phyloP scores from a whole-genome alignment of 2,113 vertebrate genomes.

The Chloropsis cyanopogon region DNA sequence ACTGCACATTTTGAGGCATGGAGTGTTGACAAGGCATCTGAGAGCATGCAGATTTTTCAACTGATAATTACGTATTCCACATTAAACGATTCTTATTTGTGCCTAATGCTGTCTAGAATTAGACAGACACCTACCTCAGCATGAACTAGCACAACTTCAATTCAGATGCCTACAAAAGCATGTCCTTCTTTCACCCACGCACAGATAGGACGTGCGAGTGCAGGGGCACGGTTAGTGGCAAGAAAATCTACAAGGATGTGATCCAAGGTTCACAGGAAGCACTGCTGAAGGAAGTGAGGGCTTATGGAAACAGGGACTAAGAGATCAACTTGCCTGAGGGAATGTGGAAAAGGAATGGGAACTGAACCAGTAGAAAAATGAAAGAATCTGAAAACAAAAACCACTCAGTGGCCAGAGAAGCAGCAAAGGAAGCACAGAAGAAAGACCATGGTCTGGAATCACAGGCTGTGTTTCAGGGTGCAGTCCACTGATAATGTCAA shows the following conservation, averaged over 20 bases:
- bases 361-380: not conserved
- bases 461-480: not conserved
- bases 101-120: not conserved
- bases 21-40: constrained; percentile 11
- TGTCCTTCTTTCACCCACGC: not conserved
- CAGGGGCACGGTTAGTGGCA: not conserved
- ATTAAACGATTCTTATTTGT: not conserved
- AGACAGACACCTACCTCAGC: not conserved
- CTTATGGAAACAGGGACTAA: not conserved
- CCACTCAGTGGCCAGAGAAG: not conserved
- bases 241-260: not conserved
- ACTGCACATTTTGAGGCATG: not conserved
- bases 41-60: not conserved
- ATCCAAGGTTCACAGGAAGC: not conserved
- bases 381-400: not conserved
- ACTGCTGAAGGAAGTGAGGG: not conserved
- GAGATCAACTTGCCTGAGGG: not conserved
- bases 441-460: not conserved
- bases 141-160: not conserved
- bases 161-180: not conserved
- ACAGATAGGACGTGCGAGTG: not conserved
- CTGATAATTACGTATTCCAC: not conserved
- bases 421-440: not conserved
- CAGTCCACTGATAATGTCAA: not conserved
- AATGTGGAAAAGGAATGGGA: not conserved